phyloP scores from a whole-genome alignment of 2,888 invertebrate genomes.

The Gandaritis pyraliata region DNA sequence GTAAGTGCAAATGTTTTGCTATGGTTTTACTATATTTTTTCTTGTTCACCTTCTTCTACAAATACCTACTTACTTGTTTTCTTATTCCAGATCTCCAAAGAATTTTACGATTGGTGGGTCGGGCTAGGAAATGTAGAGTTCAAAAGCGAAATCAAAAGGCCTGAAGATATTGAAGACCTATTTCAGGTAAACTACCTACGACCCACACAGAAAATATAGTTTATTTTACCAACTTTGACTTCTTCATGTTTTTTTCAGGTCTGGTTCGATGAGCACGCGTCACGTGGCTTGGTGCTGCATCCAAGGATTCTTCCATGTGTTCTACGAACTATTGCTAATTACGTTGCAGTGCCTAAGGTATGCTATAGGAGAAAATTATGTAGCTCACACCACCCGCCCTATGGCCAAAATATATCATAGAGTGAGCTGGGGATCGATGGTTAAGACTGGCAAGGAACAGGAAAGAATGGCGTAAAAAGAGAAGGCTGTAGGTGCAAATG shows the following conservation, averaged over 20 bases:
- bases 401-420: too few species aligned
- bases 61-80: not conserved
- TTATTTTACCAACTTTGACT: too few species aligned
- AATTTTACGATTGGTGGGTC: constrained; percentile 84
- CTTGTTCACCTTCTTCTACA: too few species aligned
- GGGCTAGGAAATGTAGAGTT: constrained; percentile 76
- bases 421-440: too few species aligned
- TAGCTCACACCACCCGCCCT: too few species aligned
- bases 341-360: constrained; percentile 52
- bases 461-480: too few species aligned
- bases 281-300: constrained; percentile 70
- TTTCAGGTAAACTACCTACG: constrained; percentile 72
- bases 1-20: too few species aligned
- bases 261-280: constrained; percentile 80
- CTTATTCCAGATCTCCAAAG: constrained; percentile 74
- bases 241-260: constrained; percentile 53
- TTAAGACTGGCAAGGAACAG: too few species aligned
- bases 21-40: too few species aligned
- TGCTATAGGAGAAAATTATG: too few species aligned
- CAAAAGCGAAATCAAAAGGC: constrained; percentile 76
- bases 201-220: not conserved
- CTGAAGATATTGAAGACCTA: constrained; percentile 82
- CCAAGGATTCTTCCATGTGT: constrained; percentile 76
- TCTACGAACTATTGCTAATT: constrained; percentile 65
- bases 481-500: too few species aligned